Evolutionary conservation across 2,888 invertebrate species (phyloP), one percentile per base, ranked within the genome.

Genomic region (Drosophila kanekoi): DNA sequence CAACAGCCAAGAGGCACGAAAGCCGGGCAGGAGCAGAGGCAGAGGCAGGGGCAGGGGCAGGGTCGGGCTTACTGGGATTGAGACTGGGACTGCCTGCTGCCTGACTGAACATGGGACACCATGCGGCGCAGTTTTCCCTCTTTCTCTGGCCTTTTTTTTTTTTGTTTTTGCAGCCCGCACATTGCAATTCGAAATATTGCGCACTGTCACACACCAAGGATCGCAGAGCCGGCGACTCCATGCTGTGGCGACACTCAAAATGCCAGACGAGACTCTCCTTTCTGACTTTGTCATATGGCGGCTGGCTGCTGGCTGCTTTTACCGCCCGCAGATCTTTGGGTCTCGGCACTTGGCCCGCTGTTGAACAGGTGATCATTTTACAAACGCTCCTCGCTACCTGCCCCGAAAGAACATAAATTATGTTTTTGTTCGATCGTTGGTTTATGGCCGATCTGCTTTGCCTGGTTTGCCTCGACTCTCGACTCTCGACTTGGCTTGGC

Each of bases 341-440:
- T 87, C 70, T 70, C 23, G 40, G 38, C 38, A 28, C 56, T 14
- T 44, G n/a, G n/a, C 20, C 35, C 28, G 33, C 43, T 60, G 38
- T 23, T 23, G 66, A 85, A 89, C 86, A 86, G 86, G 90, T 89
- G 90, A 89, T 86, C 86, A 77, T 62, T 85, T 79, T 81, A 77
- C 73, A 76, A 79, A 73, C 81, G 63, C 60, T 77, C 69, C 77
- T 72, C 57, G 69, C 81, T 86, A 85, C 82, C 89, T 85, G 86
- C 69, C 64, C 48, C 59, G 49, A 59, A 71, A 54, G 79, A 70
- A 77, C 83, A 86, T 86, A 86, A 86, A 86, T 86, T 88, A 81
- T 86, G 76, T 86, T 79, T 76, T 83, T 86, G 79, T 86, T 66
- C 65, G 53, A 32, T 72, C 59, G 41, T 63, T 68, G 66, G 68